Evolutionary conservation across 2,888 invertebrate genomes (phyloP).

Genomic region (Xanthia togata): DNA sequence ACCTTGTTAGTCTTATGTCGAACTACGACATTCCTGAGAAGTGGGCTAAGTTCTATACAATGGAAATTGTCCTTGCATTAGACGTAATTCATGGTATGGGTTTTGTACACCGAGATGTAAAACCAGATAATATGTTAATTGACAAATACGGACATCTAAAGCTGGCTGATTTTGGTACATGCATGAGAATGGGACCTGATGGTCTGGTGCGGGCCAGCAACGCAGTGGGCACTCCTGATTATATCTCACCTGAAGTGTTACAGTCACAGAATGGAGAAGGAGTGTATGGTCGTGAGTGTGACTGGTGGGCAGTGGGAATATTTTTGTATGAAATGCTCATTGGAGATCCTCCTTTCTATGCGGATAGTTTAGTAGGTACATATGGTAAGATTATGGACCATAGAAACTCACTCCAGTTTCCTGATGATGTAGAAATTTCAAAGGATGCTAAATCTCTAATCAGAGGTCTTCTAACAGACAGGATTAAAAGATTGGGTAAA

Average conservation of each 20-base stretch:
- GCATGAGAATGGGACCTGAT: slow-evolving; percentile 99
- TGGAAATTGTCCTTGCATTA: slow-evolving; percentile 98
- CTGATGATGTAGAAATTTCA: slow-evolving; percentile 98
- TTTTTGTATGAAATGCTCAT: slow-evolving; percentile 99
- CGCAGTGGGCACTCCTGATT: slow-evolving; percentile 99
- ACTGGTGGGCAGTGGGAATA: slow-evolving; percentile 99
- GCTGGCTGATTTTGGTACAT: slow-evolving; percentile 99
- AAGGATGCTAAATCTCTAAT: slow-evolving; percentile 96
- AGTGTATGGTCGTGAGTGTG: slow-evolving; percentile 99
- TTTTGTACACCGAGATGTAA: slow-evolving; percentile 98
- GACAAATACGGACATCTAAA: slow-evolving; percentile 99
- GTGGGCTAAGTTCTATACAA: slow-evolving; percentile 99
- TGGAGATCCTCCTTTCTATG: slow-evolving; percentile 99
- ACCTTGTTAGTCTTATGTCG: slow-evolving; percentile 99
- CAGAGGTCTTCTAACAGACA: slow-evolving; percentile 97
- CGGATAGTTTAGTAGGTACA: slow-evolving; percentile 99
- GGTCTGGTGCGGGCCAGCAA: slow-evolving; percentile 99
- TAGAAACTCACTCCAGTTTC: slow-evolving; percentile 98
- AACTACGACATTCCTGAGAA: slow-evolving; percentile 99
- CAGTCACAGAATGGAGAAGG: slow-evolving; percentile 99
- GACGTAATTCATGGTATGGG: slow-evolving; percentile 99
- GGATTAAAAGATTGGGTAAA: slow-evolving; percentile 96
- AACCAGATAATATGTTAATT: slow-evolving; percentile 99
- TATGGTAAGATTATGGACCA: slow-evolving; percentile 99
- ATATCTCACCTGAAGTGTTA: slow-evolving; percentile 99